A percentile compares a stretch with the other conserved stretches of the same genome.
These are phyloP conservation scores for Pterocles orientalis DNA, from an alignment of 2,113 vertebrate genomes.

Conservation along the genomic window DNA sequence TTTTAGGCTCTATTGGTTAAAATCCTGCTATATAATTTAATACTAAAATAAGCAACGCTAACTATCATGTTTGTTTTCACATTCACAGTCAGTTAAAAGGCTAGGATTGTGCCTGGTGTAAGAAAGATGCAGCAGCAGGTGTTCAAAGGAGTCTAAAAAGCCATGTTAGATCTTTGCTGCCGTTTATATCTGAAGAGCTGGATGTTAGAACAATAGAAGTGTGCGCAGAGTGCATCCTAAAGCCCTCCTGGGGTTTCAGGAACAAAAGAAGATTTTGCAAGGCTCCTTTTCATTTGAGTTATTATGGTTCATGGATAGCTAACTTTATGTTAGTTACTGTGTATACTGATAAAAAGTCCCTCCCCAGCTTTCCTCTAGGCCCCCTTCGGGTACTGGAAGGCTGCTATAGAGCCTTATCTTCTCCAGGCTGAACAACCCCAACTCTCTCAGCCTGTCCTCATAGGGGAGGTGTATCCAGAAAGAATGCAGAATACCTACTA, in stretches of 20 bases:
- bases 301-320: neutral
- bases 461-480: neutral
- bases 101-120: neutral
- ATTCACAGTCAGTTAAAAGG: neutral
- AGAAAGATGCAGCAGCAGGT: neutral
- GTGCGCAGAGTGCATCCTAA: neutral
- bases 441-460: too few species aligned
- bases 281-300: neutral
- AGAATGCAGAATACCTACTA: neutral
- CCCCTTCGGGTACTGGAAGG: too few species aligned
- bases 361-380: too few species aligned
- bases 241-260: neutral
- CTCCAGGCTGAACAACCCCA: too few species aligned
- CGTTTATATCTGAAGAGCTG: neutral
- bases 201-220: neutral
- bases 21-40: neutral
- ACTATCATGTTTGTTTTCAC: neutral
- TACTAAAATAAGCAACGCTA: neutral
- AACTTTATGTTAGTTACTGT: neutral
- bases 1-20: neutral
- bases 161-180: neutral
- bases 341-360: neutral
- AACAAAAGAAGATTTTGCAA: neutral
- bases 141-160: neutral
- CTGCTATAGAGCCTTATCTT: too few species aligned